phyloP scores from a whole-genome alignment of 2,113 vertebrate genomes.

The Malurus melanocephalus region DNA sequence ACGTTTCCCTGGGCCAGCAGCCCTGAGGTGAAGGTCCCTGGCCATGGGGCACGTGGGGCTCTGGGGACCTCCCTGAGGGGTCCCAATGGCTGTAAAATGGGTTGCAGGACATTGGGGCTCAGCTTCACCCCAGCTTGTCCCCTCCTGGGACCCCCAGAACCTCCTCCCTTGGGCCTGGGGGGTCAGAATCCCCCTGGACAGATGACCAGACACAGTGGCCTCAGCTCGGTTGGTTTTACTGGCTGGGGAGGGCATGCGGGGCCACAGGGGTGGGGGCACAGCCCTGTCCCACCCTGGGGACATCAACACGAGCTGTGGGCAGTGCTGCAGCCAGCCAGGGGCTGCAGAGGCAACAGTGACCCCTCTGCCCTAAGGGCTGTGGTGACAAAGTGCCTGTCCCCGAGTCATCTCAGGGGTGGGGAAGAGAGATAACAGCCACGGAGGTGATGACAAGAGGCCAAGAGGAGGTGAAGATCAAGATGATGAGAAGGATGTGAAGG shows the following conservation, averaged over 20 bases:
- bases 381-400: background rate
- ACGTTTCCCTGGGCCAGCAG: background rate
- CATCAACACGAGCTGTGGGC: background rate
- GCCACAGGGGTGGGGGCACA: background rate
- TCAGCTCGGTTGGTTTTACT: constrained; percentile 20
- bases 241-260: background rate
- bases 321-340: fast-evolving
- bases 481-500: background rate
- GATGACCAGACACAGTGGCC: fast-evolving
- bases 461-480: background rate
- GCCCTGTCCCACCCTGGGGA: background rate
- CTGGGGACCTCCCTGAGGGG: background rate
- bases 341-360: background rate
- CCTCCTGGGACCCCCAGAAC: constrained; percentile 1
- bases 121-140: background rate
- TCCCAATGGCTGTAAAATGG: fast-evolving
- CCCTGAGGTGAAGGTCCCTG: background rate
- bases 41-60: background rate
- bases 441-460: background rate
- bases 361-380: fast-evolving
- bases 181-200: background rate
- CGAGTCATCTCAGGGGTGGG: background rate
- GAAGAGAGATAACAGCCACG: too few relatives aligned
- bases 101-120: background rate
- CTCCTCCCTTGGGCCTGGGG: background rate